These are phyloP conservation scores for Hippopotamyrus pictus DNA, from an alignment of 2,797 vertebrate species.

Conservation along the genomic window DNA sequence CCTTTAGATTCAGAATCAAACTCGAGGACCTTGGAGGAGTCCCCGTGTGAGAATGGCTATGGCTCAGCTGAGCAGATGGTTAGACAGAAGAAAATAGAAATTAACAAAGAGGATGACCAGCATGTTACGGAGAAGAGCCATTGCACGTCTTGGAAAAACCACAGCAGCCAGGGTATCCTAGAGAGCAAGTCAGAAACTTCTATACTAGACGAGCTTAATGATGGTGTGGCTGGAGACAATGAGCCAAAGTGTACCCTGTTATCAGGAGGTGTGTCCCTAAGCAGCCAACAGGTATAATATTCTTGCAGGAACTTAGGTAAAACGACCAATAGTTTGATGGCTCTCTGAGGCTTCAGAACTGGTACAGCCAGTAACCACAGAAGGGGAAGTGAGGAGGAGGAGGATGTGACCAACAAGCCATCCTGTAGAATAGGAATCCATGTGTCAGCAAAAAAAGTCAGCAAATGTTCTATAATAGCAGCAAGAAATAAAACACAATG, in stretches of 20 bases:
- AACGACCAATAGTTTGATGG: slow-evolving; percentile 11
- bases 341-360: slow-evolving; percentile 36
- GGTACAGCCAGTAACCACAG: slow-evolving; percentile 25
- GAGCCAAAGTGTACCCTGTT: slow-evolving; percentile 66
- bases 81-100: slow-evolving; percentile 63
- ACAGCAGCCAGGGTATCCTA: slow-evolving; percentile 69
- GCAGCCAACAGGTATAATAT: slow-evolving; percentile 77
- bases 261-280: slow-evolving; percentile 66
- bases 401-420: slow-evolving; percentile 56
- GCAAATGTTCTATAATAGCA: slow-evolving; percentile 34
- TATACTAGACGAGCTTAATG: slow-evolving; percentile 27
- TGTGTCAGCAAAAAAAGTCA: slow-evolving; percentile 25
- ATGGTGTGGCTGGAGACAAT: slow-evolving; percentile 53
- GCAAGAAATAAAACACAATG: slow-evolving; percentile 38
- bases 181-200: slow-evolving; percentile 61
- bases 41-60: slow-evolving; percentile 76
- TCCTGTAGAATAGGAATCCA: slow-evolving; percentile 38
- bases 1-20: slow-evolving; percentile 71
- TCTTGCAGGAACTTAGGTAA: slow-evolving; percentile 17
- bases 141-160: slow-evolving; percentile 76
- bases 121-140: slow-evolving; percentile 30
- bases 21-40: slow-evolving; percentile 63
- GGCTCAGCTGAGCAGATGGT: slow-evolving; percentile 48
- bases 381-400: slow-evolving; percentile 23
- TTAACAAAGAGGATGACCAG: slow-evolving; percentile 69